Percentiles rank a stretch among this genome's conserved stretches.
Evolutionary conservation across 2,113 vertebrate species (phyloP).

Genomic region (Vulpes vulpes): DNA sequence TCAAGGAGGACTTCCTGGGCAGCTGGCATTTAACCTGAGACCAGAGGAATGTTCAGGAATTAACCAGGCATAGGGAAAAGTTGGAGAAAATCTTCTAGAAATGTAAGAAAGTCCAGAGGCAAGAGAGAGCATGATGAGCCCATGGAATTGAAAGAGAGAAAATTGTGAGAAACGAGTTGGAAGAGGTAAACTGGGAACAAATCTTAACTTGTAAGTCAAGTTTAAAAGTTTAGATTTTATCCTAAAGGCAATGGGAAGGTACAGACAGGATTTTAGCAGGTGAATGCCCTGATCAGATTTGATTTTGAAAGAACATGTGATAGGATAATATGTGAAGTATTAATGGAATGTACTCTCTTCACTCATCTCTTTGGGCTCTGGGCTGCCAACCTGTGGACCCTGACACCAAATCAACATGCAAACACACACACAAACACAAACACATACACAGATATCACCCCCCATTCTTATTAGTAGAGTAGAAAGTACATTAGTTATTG

Average conservation of each 20-base stretch:
- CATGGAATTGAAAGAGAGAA: background rate
- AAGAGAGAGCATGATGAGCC: background rate
- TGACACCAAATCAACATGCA: background rate
- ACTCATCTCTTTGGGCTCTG: background rate
- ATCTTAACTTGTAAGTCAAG: slow-evolving; percentile 16
- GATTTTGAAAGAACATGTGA: slow-evolving; percentile 29
- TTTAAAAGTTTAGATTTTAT: slow-evolving; percentile 61
- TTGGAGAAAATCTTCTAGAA: slow-evolving; percentile 8
- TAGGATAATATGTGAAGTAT: background rate
- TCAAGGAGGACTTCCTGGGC: background rate
- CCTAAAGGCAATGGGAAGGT: slow-evolving; percentile 36
- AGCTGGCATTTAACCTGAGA: slow-evolving; percentile 4
- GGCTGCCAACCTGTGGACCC: background rate
- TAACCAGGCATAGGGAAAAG: background rate
- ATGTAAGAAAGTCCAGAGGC: slow-evolving; percentile 21
- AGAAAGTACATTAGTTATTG: background rate
- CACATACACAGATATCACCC: too few species aligned
- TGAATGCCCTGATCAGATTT: slow-evolving; percentile 1
- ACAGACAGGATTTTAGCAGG: background rate
- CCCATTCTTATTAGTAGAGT: background rate
- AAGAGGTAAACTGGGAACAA: slow-evolving; percentile 31
- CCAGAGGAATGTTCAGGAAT: background rate
- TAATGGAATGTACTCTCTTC: background rate
- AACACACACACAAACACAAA: background rate
- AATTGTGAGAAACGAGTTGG: background rate